A percentile compares a stretch with the other conserved stretches of the same genome.
phyloP scores from a whole-genome alignment of 1,140 invertebrate genomes.

The Drosophila busckii region DNA sequence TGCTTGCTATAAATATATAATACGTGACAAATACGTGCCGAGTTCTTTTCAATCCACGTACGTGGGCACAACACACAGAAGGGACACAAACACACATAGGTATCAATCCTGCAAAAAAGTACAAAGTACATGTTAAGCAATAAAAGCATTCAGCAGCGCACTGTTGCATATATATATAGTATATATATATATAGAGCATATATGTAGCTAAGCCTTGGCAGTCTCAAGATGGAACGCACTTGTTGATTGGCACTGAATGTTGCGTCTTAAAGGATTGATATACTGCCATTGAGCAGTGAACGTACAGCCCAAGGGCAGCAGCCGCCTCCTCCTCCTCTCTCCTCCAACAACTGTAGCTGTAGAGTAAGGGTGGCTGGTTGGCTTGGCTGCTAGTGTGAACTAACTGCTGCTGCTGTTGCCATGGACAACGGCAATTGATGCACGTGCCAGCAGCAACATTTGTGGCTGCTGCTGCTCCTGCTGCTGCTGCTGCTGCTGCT shows the following conservation, averaged over 20 bases:
- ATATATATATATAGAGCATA: no score
- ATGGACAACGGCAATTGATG: conserved; percentile 51
- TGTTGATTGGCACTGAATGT: conserved; percentile 76
- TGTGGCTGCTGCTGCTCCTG: not conserved
- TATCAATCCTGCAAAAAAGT: no score
- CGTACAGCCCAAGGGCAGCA: not conserved
- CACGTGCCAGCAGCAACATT: conserved; percentile 41
- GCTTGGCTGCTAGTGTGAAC: conserved; percentile 1
- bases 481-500: conserved; percentile 15
- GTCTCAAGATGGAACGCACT: conserved; percentile 70
- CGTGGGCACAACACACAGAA: no score
- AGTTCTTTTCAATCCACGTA: conserved; percentile 67
- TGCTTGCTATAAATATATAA: conserved; percentile 77
- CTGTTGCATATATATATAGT: conserved; percentile 53
- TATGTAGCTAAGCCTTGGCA: conserved; percentile 10
- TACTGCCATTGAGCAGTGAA: conserved; percentile 31
- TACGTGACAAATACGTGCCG: conserved; percentile 76
- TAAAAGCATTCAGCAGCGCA: conserved; percentile 71
- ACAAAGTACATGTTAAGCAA: conserved; percentile 75
- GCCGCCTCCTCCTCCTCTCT: no score
- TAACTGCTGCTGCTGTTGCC: no score
- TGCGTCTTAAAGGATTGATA: conserved; percentile 75
- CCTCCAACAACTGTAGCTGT: no score
- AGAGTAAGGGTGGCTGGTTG: not conserved
- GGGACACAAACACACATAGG: no score